phyloP scores from a whole-genome alignment of 2,797 vertebrate genomes.

The Glyptemys insculpta region DNA sequence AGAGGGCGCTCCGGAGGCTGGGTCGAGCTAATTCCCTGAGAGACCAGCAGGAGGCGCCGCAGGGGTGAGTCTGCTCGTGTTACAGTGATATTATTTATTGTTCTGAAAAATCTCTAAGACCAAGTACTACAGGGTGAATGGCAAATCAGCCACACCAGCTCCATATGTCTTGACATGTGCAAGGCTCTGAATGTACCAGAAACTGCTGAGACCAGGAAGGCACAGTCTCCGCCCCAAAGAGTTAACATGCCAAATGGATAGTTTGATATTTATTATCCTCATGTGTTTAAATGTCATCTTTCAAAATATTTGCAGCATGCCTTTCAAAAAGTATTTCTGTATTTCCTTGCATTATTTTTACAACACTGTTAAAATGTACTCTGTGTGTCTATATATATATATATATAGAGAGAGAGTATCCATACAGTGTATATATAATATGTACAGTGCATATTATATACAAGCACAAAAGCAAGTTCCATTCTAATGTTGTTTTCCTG shows the following conservation, averaged over 20 bases:
- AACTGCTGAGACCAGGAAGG: background rate
- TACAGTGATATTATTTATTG: background rate
- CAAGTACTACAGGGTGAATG: background rate
- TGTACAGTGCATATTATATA: background rate
- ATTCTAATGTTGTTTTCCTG: background rate
- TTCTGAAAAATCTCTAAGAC: background rate
- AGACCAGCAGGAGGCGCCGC: too few relatives aligned
- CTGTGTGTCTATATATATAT: background rate
- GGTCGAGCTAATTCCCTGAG: too few relatives aligned
- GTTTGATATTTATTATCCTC: background rate
- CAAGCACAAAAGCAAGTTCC: conserved; percentile 19
- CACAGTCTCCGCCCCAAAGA: background rate
- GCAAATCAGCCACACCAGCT: background rate
- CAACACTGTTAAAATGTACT: background rate
- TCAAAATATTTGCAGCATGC: background rate
- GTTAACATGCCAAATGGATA: background rate
- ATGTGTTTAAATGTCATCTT: background rate
- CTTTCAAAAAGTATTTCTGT: background rate
- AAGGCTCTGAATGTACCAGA: background rate
- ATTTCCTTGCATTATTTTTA: conserved; percentile 20
- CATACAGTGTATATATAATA: conserved; percentile 23
- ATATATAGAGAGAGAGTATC: background rate
- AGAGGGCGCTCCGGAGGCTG: too few relatives aligned
- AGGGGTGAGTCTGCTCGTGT: too few relatives aligned
- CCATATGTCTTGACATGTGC: accelerated